Base-by-base conservation (phyloP, 2,113 vertebrate genomes). In the Typhlomys cinereus region DNA sequence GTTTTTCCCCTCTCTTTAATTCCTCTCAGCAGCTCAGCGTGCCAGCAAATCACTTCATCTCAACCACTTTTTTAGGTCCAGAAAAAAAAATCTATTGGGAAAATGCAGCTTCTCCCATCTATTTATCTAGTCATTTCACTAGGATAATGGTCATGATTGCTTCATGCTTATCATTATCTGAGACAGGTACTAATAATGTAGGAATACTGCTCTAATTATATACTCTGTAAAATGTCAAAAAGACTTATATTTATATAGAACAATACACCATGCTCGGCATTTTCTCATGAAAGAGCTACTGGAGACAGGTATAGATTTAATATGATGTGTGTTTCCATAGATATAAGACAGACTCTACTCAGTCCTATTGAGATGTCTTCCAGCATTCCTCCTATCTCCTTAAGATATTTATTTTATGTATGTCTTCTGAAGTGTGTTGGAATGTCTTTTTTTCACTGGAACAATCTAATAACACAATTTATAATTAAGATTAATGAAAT, bases 41-140 rank as follows among this genome's bases (percentile, higher is more conserved):
- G 89, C 92, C 90, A 91, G 92, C 90, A 84, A 92, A 59, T 83
- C 70, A 88, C 90, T 85, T 4, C 85, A 41, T 52, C 95, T 91
- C 88, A 54, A 5, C 50, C 27, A 74, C 0, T 62, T 79, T 66
- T 27, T 88, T 34, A 95, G 88, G 74, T 93, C 88, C 83, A 94
- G 84, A 85, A 90, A 95, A 97, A 94, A 85, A 95, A 62, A 89
- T 85, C 48, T 90, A 92, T 48, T 90, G 69, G 96, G 50, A 6
- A 96, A 96, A 94, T 44, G 15, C 15, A 62, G 27, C 14, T 59
- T 59, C 23, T 20, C 25, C 27, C 17, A 12, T 54, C n/a, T 96
- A 93, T 97, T 96, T 97, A 96, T 94, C 92, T 97, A 96, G 97
- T 97, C 96, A 95, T 92, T 67, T 52, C 93, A 62, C 61, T 67